These are phyloP conservation scores for Cecropterus lyciades DNA, from an alignment of 1,140 invertebrate genomes.

Conservation along the genomic window DNA sequence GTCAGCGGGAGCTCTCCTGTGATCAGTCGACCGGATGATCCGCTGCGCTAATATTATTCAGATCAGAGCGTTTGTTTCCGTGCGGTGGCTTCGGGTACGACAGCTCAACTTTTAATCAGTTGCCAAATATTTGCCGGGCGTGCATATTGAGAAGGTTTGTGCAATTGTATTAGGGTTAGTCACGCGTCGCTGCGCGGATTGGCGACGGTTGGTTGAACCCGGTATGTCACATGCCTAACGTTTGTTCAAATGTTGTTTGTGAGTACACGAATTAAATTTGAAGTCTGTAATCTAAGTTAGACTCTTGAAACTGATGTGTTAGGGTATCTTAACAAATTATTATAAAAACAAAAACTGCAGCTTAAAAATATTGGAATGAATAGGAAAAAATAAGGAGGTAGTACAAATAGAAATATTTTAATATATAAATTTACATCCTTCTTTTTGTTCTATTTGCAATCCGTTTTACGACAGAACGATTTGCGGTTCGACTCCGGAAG, in stretches of 20 bases:
- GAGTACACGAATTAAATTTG: too few relatives aligned
- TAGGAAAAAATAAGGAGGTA: too few relatives aligned
- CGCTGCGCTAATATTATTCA: conserved; percentile 66
- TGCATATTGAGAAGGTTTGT: conserved; percentile 71
- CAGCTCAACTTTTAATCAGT: conserved; percentile 77
- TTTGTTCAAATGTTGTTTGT: conserved; percentile 18
- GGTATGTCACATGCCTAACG: conserved; percentile 54
- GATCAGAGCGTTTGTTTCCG: conserved; percentile 49
- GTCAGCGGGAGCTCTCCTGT: conserved; percentile 44
- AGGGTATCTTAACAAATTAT: too few relatives aligned
- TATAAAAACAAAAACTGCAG: too few relatives aligned
- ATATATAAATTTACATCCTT: too few relatives aligned
- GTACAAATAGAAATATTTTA: too few relatives aligned
- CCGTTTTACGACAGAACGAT: too few relatives aligned
- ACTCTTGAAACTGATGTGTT: too few relatives aligned
- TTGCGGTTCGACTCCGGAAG: too few relatives aligned
- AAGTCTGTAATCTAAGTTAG: too few relatives aligned
- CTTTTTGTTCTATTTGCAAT: too few relatives aligned
- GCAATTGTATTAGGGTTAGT: conserved; percentile 68
- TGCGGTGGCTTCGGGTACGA: conserved; percentile 63
- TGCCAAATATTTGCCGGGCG: conserved; percentile 63
- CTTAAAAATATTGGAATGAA: too few relatives aligned
- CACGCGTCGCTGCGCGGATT: conserved; percentile 49
- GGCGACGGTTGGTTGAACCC: conserved; percentile 41
- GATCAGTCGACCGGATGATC: conserved; percentile 62